phyloP scores from a whole-genome alignment of 2,113 vertebrate species.

The Neofelis nebulosa region DNA sequence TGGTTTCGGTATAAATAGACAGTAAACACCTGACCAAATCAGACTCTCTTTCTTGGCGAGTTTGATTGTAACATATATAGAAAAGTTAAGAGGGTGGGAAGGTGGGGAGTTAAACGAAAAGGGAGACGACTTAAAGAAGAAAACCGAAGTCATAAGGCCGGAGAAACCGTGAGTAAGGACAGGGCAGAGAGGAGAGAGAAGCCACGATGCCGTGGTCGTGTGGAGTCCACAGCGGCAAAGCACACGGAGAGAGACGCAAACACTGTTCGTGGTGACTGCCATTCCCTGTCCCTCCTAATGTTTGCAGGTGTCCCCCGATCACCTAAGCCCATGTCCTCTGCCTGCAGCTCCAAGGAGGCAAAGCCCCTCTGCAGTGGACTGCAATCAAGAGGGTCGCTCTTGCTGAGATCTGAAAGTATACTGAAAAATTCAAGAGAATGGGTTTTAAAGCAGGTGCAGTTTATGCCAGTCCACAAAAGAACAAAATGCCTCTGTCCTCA shows the following conservation, averaged over 20 bases:
- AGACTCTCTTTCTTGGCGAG: neutral
- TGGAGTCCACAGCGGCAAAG: neutral
- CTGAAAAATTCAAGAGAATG: constrained; percentile 45
- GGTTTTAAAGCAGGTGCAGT: constrained; percentile 51
- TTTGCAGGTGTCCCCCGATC: neutral
- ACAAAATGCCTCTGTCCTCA: constrained; percentile 67
- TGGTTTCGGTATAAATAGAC: neutral
- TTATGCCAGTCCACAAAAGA: constrained; percentile 59
- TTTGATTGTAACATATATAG: neutral
- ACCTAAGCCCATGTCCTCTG: neutral
- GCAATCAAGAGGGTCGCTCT: constrained; percentile 35
- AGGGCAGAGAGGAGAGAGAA: neutral
- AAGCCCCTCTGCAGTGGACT: neutral
- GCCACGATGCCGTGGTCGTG: neutral
- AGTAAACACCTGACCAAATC: neutral
- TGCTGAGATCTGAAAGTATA: constrained; percentile 45
- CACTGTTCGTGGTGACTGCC: neutral
- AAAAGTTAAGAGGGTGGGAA: neutral
- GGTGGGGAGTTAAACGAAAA: neutral
- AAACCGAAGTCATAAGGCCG: neutral
- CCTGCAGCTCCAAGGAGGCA: neutral
- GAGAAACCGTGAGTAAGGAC: constrained; percentile 2
- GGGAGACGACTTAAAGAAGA: neutral
- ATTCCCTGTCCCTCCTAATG: neutral
- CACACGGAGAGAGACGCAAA: constrained; percentile 10